Evolutionary conservation across 1,140 invertebrate genomes (phyloP), one percentile per base, ranked within the genome.

Genomic region (Scaptomyza montana): DNA sequence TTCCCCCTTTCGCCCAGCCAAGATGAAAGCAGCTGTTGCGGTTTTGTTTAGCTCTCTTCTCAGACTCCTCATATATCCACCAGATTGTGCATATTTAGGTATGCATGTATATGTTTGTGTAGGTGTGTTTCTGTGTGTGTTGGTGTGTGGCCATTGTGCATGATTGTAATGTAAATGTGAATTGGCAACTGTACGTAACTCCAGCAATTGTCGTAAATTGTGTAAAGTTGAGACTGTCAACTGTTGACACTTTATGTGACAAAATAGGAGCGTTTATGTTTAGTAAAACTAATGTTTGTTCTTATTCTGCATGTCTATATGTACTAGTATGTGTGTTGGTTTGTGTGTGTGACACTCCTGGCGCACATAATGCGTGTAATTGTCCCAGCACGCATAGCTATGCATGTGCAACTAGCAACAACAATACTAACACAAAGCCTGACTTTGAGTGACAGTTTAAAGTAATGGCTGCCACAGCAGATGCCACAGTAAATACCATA

Each of bases 191-290:
- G 45, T 61, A 64, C 13, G 25, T 3, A 19, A 41, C 8, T 36
- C 7, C 19, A 5, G 47, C 41, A 64, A 69, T 70, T 54, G 66
- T 72, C 61, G 76, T 75, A 78, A 78, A 78, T 71, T 78, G 76
- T 78, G 72, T 50, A 66, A 78, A 75, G 76, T 75, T 78, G 72
- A 66, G 61, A 67, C 73, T 78, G 72, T 78, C 73, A 78, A 78
- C 76, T 74, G 62, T 71, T 78, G 76, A 75, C 76, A 78, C 76
- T 75, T 78, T 75, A 71, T 78, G 72, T 78, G 76, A 75, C 76
- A 75, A 78, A 71, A 78, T 75, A 71, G 73, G 30, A 71, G 53
- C 72, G 56, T 60, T 74, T 74, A 74, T 77, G 75, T 70, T 69
- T 64, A 63, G 56, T 47, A 68, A 72, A 76, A 73, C 75, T 64